Evolutionary conservation across 1,140 invertebrate species (phyloP).

Genomic region (Lamellibrachia luymesi): DNA sequence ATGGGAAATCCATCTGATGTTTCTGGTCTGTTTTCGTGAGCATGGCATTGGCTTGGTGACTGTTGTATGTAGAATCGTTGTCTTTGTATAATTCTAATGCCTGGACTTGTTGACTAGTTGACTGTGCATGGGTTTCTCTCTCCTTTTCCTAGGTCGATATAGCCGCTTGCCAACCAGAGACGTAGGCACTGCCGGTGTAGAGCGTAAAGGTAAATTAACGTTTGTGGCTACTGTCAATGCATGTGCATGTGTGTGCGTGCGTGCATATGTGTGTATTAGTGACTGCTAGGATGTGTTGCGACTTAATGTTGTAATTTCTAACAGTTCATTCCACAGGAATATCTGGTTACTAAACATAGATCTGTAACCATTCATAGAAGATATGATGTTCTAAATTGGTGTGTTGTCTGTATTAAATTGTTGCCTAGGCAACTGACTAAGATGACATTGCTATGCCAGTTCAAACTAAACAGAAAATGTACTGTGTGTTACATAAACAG

Average conservation of each 20-base stretch:
- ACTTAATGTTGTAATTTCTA: background rate
- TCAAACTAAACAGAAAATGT: no score
- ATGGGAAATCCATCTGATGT: no score
- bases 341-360: no score
- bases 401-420: no score
- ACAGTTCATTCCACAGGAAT: no score
- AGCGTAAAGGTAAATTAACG: background rate
- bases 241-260: background rate
- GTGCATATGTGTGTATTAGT: background rate
- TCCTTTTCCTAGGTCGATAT: background rate
- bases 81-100: background rate
- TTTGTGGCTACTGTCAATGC: background rate
- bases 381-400: no score
- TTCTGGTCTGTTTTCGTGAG: background rate
- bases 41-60: background rate
- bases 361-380: no score
- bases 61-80: no score
- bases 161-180: background rate
- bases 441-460: no score
- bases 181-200: background rate
- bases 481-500: no score
- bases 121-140: background rate
- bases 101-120: background rate
- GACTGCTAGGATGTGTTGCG: background rate
- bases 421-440: no score